phyloP scores from a whole-genome alignment of 2,113 vertebrate species.

The Puma concolor region DNA sequence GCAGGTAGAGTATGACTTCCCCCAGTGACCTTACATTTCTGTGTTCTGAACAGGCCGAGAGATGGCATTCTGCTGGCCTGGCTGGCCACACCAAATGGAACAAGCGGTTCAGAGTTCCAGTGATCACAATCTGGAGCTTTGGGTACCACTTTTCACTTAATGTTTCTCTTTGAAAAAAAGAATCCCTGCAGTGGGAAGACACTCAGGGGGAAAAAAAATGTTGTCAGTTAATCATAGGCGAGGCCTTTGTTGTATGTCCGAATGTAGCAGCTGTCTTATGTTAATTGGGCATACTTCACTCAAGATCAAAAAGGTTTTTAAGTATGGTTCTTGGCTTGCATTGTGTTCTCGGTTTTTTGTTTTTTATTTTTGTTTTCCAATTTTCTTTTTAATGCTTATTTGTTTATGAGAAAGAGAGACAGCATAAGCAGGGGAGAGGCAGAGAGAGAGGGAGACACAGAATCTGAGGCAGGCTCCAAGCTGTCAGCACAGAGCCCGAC shows the following conservation, averaged over 20 bases:
- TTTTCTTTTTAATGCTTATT: too few relatives aligned
- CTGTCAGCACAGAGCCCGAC: too few relatives aligned
- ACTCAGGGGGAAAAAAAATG: neutral
- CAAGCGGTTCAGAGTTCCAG: neutral
- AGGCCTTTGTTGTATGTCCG: neutral
- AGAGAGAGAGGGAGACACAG: too few relatives aligned
- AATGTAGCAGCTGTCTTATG: neutral
- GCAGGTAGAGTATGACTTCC: constrained; percentile 89
- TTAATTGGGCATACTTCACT: neutral
- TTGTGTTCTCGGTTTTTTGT: constrained; percentile 16
- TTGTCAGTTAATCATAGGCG: neutral
- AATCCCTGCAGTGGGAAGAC: neutral
- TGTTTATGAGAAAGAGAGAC: too few relatives aligned
- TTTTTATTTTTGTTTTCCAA: too few relatives aligned
- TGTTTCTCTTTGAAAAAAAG: neutral
- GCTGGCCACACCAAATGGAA: neutral
- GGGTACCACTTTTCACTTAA: neutral
- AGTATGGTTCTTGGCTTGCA: constrained; percentile 2
- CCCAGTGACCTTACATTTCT: neutral
- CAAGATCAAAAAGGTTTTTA: neutral
- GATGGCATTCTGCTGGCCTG: neutral
- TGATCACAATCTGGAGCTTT: neutral
- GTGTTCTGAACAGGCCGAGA: neutral
- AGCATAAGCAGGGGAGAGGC: too few relatives aligned
- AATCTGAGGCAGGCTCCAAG: too few relatives aligned